A percentile compares a stretch with the other conserved stretches of the same genome.
Evolutionary conservation across 2,113 vertebrate genomes (phyloP).

Genomic region (Pygoscelis antarcticus): DNA sequence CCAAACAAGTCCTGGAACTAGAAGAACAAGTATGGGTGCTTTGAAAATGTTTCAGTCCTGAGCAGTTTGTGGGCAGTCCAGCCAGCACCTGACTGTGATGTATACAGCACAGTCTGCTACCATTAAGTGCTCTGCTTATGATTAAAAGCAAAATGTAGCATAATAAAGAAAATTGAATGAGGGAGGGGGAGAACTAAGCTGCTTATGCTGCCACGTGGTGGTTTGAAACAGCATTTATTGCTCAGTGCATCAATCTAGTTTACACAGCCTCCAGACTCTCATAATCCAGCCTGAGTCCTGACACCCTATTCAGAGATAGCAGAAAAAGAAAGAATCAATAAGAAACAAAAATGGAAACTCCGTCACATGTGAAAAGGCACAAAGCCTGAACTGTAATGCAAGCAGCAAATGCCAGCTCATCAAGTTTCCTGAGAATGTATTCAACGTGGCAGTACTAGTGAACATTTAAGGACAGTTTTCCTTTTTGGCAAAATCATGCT

Average conservation of each 20-base stretch:
- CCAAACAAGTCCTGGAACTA: slow-evolving; percentile 1
- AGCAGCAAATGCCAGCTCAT: background rate
- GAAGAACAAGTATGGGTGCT: slow-evolving; percentile 1
- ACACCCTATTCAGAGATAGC: background rate
- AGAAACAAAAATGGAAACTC: background rate
- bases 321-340: background rate
- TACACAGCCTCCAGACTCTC: background rate
- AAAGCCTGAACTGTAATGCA: background rate
- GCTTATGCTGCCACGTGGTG: slow-evolving; percentile 27
- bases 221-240: background rate
- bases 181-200: background rate
- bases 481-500: background rate
- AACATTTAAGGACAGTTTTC: background rate
- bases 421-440: background rate
- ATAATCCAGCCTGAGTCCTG: background rate
- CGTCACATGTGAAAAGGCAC: background rate
- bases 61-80: background rate
- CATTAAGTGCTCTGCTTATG: background rate
- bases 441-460: fast-evolving
- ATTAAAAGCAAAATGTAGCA: background rate
- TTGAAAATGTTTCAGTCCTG: background rate
- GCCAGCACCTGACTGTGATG: background rate
- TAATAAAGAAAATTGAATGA: background rate
- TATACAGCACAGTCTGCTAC: background rate
- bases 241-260: background rate